Conservation (phyloP, 2,888 invertebrate genomes). For the Phoenoteleia sp. region DNA sequence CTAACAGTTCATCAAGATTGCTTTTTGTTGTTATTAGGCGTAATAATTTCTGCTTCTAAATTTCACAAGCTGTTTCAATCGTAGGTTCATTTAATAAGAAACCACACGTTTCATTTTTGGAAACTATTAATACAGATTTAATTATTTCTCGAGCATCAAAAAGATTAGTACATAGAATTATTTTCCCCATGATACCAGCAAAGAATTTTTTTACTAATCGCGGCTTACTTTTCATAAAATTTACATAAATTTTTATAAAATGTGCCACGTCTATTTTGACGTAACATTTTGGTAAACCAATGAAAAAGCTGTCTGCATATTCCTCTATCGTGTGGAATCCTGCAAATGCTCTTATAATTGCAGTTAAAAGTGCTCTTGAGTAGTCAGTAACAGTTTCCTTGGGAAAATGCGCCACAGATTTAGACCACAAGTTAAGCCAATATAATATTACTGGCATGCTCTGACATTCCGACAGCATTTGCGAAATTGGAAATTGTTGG, state of each 20-base stretch:
- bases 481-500: neutral
- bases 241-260: constrained; percentile 17
- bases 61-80: no score
- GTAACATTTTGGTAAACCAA: constrained; percentile 14
- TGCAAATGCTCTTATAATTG: constrained; percentile 66
- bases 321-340: constrained; percentile 64
- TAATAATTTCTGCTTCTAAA: no score
- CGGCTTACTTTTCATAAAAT: no score
- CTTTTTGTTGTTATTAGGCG: no score
- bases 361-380: constrained; percentile 67
- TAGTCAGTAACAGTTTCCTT: constrained; percentile 71
- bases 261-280: constrained; percentile 43
- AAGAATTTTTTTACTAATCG: constrained; percentile 36
- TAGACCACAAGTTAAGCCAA: neutral
- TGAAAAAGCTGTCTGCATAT: constrained; percentile 57
- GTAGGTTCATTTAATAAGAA: no score
- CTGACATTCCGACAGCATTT: neutral
- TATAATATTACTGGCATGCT: neutral
- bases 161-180: constrained; percentile 22
- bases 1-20: neutral
- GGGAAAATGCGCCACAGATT: constrained; percentile 62
- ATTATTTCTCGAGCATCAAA: neutral
- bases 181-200: constrained; percentile 23
- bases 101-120: neutral
- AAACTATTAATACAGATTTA: neutral